Conservation (phyloP, 1,140 invertebrate species). For the Plutomurus gul region DNA sequence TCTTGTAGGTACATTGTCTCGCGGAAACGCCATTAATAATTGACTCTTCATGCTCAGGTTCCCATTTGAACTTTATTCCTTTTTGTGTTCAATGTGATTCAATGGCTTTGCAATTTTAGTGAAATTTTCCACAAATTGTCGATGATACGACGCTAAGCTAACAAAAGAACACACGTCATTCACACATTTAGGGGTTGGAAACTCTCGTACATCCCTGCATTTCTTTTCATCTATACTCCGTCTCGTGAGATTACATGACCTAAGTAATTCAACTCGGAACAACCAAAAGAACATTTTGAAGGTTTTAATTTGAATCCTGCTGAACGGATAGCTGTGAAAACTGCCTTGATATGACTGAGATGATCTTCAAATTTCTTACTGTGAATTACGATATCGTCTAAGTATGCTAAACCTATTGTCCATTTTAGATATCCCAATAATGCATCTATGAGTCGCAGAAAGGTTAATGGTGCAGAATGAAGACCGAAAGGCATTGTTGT, state of each 20-base stretch:
- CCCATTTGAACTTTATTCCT: conserved; percentile 5
- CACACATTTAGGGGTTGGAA: conserved; percentile 35
- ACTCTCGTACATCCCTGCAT: conserved; percentile 18
- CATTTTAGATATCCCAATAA: conserved; percentile 54
- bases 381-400: conserved; percentile 56
- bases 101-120: conserved; percentile 38
- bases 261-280: conserved; percentile 56
- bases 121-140: conserved; percentile 13
- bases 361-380: conserved; percentile 56
- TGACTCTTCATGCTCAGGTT: neutral
- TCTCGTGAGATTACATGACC: conserved; percentile 56
- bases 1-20: neutral
- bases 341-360: conserved; percentile 54
- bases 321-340: conserved; percentile 52
- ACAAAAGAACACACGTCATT: conserved; percentile 32
- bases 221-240: conserved; percentile 55
- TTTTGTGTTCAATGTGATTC: conserved; percentile 45
- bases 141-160: neutral
- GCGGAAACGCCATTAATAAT: conserved; percentile 36
- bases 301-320: conserved; percentile 56
- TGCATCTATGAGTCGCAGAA: conserved; percentile 58
- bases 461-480: conserved; percentile 58
- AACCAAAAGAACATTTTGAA: conserved; percentile 57
- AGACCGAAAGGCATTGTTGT: conserved; percentile 60
- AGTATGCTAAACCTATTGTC: conserved; percentile 47